Evolutionary conservation across 2,888 invertebrate genomes (phyloP), one percentile per base, ranked within the genome.

Genomic region (Ethmia dodecea): DNA sequence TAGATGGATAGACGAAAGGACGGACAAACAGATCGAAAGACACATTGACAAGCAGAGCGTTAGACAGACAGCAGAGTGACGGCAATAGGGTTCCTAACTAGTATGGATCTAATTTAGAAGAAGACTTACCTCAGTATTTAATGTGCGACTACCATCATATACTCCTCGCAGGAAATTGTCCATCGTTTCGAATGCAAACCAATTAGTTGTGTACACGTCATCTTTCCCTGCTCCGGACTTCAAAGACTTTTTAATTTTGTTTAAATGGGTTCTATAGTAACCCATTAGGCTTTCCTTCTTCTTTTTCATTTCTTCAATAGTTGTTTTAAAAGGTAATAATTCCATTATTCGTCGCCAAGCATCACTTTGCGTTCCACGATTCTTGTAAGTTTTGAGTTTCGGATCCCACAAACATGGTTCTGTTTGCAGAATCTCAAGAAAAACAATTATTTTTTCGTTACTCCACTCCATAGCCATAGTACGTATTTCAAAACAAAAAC

Each of bases 381-480:
- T 31, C 16, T 40, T 40, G 13, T 25, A 35, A 27, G 26, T 26
- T 31, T 37, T 37, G 9, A 24, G 24, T 28, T 18, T 28, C 22
- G 35, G 37, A 15, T 38, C 38, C 31, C 38, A 42, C 41, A 42
- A 38, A 38, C 41, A 38, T 35, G 33, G 35, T 22, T 42, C 42
- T 34, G 36, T 38, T 34, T 38, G 38, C 31, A 37, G 39, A 33
- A 42, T 37, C 30, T 39, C 37, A 22, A 42, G 37, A 36, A 33
- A 36, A 5, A 20, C n/a, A 32, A 40, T 37, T 1, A 29, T 36
- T 34, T 40, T 38, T 20, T 40, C 38, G 37, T 33, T 40, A 36
- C 25, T 36, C 34, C 38, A 37, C 30, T 37, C 37, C 35, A 30
- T 20, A 28, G 25, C 14, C 10, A 13, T 13, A 24, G 13, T 24